Evolutionary conservation across 2,113 vertebrate species (phyloP), one percentile per base, ranked within the genome.

Genomic region (Excalfactoria chinensis): DNA sequence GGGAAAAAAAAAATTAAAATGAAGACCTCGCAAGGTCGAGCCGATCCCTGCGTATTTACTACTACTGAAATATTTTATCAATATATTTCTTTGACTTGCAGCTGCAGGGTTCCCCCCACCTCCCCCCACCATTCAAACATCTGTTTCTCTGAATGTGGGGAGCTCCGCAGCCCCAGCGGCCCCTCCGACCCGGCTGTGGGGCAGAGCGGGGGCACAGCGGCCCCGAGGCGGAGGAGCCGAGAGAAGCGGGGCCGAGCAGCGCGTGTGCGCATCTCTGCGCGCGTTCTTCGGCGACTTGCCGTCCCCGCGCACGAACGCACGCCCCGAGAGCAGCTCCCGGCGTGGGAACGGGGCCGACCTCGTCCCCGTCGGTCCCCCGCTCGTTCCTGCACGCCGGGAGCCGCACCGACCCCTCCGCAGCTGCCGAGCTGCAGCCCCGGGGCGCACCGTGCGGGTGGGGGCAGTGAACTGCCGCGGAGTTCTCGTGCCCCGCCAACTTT

Each of bases 11-110:
- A 41, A 79, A 55, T 74, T 98, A 97, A 98, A 97, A 97, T 97
- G 97, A 98, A 98, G 98, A 98, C 98, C 98, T 97, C 97, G 97
- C 98, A 98, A 98, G 98, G 98, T 98, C 98, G 98, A 97, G 98
- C 97, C 97, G 98, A 98, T 98, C 98, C 95, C 97, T 97, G 97
- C 96, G 93, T 97, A 95, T 97, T 97, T 93, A 86, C 92, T 92
- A 70, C 88, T 66, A 46, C 84, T 43, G 97, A 97, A 97, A 96
- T 97, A 97, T 97, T 97, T 97, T 97, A 96, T 95, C 96, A 97
- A 93, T 97, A 96, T 96, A 97, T 97, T 96, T 97, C 91, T 97
- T 92, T 91, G 89, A 95, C 70, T 95, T 97, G 96, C 97, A 97
- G 97, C 96, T 98, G 97, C 96, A 93, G 91, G 91, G 95, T 94